These are phyloP conservation scores for Zaprionus lineosus DNA, from an alignment of 2,888 invertebrate species.

Conservation along the genomic window DNA sequence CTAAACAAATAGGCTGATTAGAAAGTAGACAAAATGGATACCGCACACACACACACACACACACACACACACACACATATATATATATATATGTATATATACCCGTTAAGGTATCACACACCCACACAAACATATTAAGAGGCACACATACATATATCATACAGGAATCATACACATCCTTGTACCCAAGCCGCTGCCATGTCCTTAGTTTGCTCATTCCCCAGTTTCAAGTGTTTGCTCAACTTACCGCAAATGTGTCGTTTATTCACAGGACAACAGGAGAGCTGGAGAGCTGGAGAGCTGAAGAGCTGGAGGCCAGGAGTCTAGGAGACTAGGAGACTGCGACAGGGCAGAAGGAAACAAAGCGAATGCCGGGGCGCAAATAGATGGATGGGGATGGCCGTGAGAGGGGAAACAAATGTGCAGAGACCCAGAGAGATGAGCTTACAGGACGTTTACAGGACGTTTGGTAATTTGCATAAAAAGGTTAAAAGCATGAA, in stretches of 20 bases:
- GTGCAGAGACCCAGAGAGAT: no score
- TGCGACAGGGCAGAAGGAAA: no score
- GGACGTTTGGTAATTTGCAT: slow-evolving; percentile 64
- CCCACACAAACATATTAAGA: not conserved
- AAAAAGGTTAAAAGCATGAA: slow-evolving; percentile 71
- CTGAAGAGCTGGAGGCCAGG: not conserved
- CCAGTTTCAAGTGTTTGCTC: slow-evolving; percentile 54
- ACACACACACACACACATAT: slow-evolving; percentile 3
- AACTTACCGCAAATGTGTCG: slow-evolving; percentile 63
- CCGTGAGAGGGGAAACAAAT: no score
- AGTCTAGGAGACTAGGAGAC: no score
- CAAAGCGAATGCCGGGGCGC: no score
- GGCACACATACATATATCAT: slow-evolving; percentile 1
- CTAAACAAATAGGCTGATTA: slow-evolving; percentile 74
- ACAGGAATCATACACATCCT: no score
- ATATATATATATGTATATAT: no score
- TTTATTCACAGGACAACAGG: slow-evolving; percentile 17
- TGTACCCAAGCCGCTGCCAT: not conserved
- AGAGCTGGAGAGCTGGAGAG: not conserved
- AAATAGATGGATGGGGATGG: no score
- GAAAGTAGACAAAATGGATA: slow-evolving; percentile 39
- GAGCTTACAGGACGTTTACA: not conserved
- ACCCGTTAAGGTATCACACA: no score
- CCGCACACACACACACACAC: slow-evolving; percentile 3
- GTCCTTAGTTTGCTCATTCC: slow-evolving; percentile 13